These are phyloP conservation scores for Erebia palarica DNA, from an alignment of 2,888 invertebrate genomes.

Conservation along the genomic window DNA sequence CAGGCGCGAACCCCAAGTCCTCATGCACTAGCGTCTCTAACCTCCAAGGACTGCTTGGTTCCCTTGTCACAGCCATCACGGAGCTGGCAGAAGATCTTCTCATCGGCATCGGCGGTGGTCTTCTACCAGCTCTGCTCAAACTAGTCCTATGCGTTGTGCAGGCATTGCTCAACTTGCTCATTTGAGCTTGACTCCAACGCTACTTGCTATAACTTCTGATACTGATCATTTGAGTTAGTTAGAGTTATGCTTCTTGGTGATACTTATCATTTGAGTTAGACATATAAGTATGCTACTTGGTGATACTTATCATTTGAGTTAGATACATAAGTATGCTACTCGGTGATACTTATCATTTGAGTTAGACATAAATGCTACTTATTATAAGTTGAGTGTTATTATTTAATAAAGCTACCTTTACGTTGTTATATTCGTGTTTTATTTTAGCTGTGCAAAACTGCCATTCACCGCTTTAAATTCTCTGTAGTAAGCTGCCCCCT, in stretches of 20 bases:
- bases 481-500: too few species aligned
- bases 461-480: too few species aligned
- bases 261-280: too few species aligned
- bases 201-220: slow-evolving; percentile 2
- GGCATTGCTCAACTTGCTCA: slow-evolving; percentile 57
- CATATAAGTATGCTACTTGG: too few species aligned
- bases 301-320: background rate
- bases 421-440: too few species aligned
- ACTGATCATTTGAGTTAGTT: slow-evolving; percentile 24
- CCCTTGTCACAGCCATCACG: slow-evolving; percentile 56
- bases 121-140: slow-evolving; percentile 67
- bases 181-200: slow-evolving; percentile 46
- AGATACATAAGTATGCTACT: background rate
- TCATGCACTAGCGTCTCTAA: slow-evolving; percentile 54
- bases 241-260: slow-evolving; percentile 4
- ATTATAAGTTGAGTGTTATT: too few species aligned
- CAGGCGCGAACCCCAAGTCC: slow-evolving; percentile 65
- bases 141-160: slow-evolving; percentile 66
- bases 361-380: background rate
- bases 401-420: too few species aligned
- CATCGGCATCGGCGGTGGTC: slow-evolving; percentile 63
- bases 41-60: slow-evolving; percentile 61
- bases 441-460: too few species aligned
- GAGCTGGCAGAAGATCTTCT: slow-evolving; percentile 67
- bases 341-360: background rate